Evolutionary conservation across 2,797 vertebrate species (phyloP), one percentile per base, ranked within the genome.

Genomic region (Epinephelus malabaricus): DNA sequence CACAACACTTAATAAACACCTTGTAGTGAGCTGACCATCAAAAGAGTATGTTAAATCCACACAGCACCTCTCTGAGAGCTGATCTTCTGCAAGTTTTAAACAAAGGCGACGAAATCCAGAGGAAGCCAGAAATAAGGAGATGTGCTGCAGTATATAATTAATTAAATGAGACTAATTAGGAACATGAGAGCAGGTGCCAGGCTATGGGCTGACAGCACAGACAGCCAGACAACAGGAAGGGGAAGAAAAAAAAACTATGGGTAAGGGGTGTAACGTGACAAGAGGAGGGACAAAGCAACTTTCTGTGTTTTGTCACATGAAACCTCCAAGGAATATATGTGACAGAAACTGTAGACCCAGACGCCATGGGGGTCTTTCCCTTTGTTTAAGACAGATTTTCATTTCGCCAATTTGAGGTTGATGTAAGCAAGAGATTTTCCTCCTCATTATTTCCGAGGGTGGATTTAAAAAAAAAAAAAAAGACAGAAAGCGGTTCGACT

Each of bases 141-240:
- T 93, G 92, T 92, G 93, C 92, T 90, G 95, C 91, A 83, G 94
- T 94, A 96, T 96, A 95, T 96, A 96, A 96, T 97, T 96, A 96
- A 96, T 96, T 95, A 96, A 96, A 96, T 94, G 90, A 93, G 94
- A 95, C 95, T 97, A 97, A 97, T 97, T 96, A 96, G 96, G 94
- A 96, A 96, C 93, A 94, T 93, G 95, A 96, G 96, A 96, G 95
- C 96, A 96, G 96, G 95, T 97, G 96, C 96, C 94, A 95, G 91
- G 94, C 95, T 95, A 94, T 87, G 93, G 92, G 94, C 93, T 96
- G 96, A 97, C 95, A 95, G 94, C 92, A 88, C 90, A 93, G 94
- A 96, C 95, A 95, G 93, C 91, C 89, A 95, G 94, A 95, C 93
- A 95, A 94, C 94, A 95, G 92, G 79, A 91, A 92, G 87, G 34